Percentiles rank a stretch among this genome's conserved stretches.
phyloP scores from a whole-genome alignment of 2,113 vertebrate species.

The Mesembrinibis cayennensis region DNA sequence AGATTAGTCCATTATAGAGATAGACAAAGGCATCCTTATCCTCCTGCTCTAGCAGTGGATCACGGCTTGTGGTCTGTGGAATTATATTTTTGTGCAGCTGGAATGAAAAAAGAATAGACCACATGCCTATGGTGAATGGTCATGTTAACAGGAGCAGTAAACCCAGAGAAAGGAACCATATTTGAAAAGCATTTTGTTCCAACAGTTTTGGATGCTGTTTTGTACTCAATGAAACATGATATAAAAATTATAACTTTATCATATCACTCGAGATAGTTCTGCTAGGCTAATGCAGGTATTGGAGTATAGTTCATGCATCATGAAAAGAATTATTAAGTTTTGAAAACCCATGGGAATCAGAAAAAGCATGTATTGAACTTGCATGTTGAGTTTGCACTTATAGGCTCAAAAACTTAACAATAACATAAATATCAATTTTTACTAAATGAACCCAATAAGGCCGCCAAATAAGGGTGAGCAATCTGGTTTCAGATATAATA shows the following conservation, averaged over 20 bases:
- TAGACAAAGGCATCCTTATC: not conserved
- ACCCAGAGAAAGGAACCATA: not conserved
- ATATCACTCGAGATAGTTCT: not conserved
- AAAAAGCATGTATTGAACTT: not conserved
- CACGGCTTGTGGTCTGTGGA: fast-evolving
- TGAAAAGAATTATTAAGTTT: not conserved
- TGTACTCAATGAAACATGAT: not conserved
- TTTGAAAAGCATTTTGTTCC: not conserved
- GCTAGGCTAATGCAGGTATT: not conserved
- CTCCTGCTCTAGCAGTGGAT: not conserved
- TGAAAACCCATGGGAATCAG: not conserved
- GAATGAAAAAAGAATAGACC: not conserved
- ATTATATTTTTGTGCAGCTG: not conserved
- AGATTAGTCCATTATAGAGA: slow-evolving; percentile 6
- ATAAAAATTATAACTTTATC: not conserved
- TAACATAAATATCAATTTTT: not conserved
- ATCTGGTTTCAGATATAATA: not conserved
- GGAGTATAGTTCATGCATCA: not conserved
- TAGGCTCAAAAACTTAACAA: not conserved
- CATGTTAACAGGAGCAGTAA: not conserved
- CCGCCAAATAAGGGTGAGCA: not conserved
- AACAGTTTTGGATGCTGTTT: not conserved
- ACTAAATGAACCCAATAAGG: not conserved
- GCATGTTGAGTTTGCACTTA: not conserved
- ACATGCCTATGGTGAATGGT: not conserved